Evolutionary conservation across 2,797 vertebrate genomes (phyloP).

Genomic region (Diplodus sargus): DNA sequence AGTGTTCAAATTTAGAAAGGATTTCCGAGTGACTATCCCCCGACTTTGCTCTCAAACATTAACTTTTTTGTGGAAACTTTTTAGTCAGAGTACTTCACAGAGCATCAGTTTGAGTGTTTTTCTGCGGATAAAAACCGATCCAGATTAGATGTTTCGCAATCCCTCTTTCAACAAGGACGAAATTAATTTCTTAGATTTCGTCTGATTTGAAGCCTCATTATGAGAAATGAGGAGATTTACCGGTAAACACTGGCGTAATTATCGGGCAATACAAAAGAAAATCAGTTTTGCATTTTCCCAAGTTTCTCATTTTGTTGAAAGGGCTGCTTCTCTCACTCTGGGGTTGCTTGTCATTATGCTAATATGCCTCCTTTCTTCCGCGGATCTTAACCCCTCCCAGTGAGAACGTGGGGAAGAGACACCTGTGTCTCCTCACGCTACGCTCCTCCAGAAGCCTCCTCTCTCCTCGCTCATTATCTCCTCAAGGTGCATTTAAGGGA

Average conservation of each 20-base stretch:
- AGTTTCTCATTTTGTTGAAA: neutral
- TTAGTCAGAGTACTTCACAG: constrained; percentile 1
- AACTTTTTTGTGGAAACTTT: constrained; percentile 17
- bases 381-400: no score
- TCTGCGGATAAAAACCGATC: neutral
- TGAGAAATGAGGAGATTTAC: neutral
- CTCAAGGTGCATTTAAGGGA: no score
- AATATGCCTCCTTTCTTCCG: no score
- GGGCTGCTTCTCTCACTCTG: neutral
- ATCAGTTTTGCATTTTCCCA: neutral
- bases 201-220: neutral
- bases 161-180: neutral
- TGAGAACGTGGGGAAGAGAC: no score
- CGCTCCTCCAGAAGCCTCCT: no score
- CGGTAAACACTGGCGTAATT: neutral
- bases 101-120: neutral
- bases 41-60: constrained; percentile 34
- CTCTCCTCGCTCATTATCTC: no score
- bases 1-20: constrained; percentile 42
- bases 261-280: neutral
- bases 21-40: constrained; percentile 14
- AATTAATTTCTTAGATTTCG: neutral
- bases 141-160: neutral
- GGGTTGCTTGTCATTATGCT: neutral
- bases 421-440: no score